Percentiles rank a stretch among this genome's conserved stretches.
Conservation (phyloP, 2,888 invertebrate species). For the Arrhopalites spinosus region DNA sequence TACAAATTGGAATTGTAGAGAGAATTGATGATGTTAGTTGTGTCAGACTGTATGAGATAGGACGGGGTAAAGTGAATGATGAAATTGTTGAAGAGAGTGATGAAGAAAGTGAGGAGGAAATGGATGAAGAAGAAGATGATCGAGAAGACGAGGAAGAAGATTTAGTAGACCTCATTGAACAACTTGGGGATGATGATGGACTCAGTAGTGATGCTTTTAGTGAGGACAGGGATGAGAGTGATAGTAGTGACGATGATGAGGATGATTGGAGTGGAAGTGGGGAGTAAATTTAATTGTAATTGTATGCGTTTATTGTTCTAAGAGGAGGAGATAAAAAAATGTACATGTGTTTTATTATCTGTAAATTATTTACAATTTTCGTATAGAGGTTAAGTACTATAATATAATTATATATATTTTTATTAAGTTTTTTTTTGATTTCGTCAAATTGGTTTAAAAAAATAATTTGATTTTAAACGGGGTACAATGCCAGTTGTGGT, state of each 20-base stretch:
- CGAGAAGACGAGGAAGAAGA: slow-evolving; percentile 13
- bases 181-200: slow-evolving; percentile 24
- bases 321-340: background rate
- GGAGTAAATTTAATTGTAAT: background rate
- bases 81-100: slow-evolving; percentile 33
- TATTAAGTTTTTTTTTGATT: no score
- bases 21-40: slow-evolving; percentile 31
- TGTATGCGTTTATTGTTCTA: no score
- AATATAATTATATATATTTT: no score
- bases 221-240: background rate
- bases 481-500: no score
- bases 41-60: slow-evolving; percentile 34
- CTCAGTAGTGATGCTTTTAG: background rate
- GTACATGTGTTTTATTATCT: background rate
- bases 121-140: slow-evolving; percentile 36
- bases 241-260: slow-evolving; percentile 13
- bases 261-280: slow-evolving; percentile 26
- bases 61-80: slow-evolving; percentile 34
- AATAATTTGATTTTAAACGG: no score
- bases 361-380: background rate
- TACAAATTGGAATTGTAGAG: slow-evolving; percentile 33
- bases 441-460: no score
- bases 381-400: no score
- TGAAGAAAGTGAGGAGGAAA: slow-evolving; percentile 31
- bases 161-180: slow-evolving; percentile 23